Base-by-base conservation (phyloP, 2,113 vertebrate genomes). In the Paramisgurnus dabryanus region DNA sequence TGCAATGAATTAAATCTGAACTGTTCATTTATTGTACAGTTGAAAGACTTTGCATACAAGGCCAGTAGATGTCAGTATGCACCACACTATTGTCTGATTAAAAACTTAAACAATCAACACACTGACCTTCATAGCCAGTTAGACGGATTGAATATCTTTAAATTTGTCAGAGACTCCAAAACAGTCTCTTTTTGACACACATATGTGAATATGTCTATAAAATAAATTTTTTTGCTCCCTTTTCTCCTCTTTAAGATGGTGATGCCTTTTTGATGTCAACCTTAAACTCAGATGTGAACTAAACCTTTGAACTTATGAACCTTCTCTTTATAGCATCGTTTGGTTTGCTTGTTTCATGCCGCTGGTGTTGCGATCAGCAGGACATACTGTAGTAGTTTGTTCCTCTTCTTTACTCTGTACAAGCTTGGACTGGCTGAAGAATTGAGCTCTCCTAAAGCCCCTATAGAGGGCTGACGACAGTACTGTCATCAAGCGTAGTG, bases 21-120 rank as follows among this genome's bases (percentile, higher is more conserved):
- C 7, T 58, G 7, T 40, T 72, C 5, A 34, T 75, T 15, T 13
- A 39, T 39, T 63, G 12, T 8, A 71, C 43, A 53, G 18, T 34
- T 34, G 57, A 69, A 15, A 40, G 43, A 15, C 49, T 66, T 27
- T 45, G 39, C 68, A 10, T 77, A 12, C 34, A 58, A 77, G 74
- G 43, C 80, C 87, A 85, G 78, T 67, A 86, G 87, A 81, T 83
- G 85, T 76, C 87, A 86, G 85, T 88, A 65, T 83, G 55, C 78
- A 83, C 80, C 73, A 57, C 77, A 64, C 15, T 39, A 76, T 64
- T 64, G 17, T 34, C 50, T 41, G 43, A 22, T 41, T 77, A 4
- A 7, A 22, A 17, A 3, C 18, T 65, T 65, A 18, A 12, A 61
- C 47, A 34, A 68, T 34, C 13, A 17, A 2, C 57, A 66, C 22